These are phyloP conservation scores for Sebastes flavidus DNA, from an alignment of 2,797 vertebrate genomes.

Conservation along the genomic window DNA sequence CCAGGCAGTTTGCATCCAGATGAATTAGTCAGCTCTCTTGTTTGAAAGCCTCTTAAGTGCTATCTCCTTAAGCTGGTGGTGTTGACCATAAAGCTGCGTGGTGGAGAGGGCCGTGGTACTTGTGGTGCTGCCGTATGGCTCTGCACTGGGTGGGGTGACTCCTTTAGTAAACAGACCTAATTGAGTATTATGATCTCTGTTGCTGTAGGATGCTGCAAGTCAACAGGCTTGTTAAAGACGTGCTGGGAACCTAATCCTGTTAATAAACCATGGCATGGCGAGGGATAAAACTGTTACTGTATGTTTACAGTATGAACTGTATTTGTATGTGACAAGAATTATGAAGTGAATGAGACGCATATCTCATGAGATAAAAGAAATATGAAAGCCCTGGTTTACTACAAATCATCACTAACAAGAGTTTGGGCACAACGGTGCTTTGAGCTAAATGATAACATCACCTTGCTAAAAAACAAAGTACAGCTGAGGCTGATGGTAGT, in stretches of 20 bases:
- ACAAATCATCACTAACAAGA: neutral
- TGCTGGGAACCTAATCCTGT: slow-evolving; percentile 20
- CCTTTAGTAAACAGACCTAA: slow-evolving; percentile 54
- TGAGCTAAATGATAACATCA: neutral
- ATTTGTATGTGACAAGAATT: slow-evolving; percentile 6
- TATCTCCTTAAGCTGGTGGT: slow-evolving; percentile 60
- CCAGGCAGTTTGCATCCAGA: slow-evolving; percentile 76
- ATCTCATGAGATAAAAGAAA: neutral
- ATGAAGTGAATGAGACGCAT: neutral
- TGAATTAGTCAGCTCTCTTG: slow-evolving; percentile 73
- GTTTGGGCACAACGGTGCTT: neutral
- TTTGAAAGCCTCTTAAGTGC: slow-evolving; percentile 76
- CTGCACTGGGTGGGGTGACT: neutral
- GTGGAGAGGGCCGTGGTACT: slow-evolving; percentile 22
- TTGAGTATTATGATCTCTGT: slow-evolving; percentile 48
- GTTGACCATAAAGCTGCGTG: slow-evolving; percentile 57
- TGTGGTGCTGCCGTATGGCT: slow-evolving; percentile 23
- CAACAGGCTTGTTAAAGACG: slow-evolving; percentile 44
- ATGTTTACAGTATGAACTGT: neutral
- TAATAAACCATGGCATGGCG: slow-evolving; percentile 6
- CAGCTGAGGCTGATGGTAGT: neutral
- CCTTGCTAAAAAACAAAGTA: neutral
- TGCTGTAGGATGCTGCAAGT: slow-evolving; percentile 27
- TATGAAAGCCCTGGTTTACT: neutral
- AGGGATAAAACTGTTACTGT: slow-evolving; percentile 9